Evolutionary conservation across 2,113 vertebrate species (phyloP).

Genomic region (Tetrao urogallus): DNA sequence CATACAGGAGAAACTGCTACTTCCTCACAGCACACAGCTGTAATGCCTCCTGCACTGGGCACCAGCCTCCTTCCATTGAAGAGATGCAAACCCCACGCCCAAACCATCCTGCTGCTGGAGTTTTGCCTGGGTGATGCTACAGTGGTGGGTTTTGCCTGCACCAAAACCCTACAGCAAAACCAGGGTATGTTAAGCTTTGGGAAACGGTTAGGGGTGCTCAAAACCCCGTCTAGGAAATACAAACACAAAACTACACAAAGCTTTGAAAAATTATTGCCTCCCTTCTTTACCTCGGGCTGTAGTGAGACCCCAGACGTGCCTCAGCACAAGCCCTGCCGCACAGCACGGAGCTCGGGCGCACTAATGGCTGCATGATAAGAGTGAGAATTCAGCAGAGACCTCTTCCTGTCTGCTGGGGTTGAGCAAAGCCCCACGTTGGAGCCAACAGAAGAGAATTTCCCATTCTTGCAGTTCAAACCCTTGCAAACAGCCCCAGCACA

Average conservation of each 20-base stretch:
- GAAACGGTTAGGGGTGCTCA: neutral
- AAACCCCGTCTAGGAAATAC: neutral
- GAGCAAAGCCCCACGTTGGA: neutral
- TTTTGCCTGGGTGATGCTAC: accelerated
- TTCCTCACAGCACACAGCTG: neutral
- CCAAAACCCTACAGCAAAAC: neutral
- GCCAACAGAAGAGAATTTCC: neutral
- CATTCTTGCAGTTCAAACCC: neutral
- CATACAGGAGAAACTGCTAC: neutral
- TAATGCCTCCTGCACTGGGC: neutral
- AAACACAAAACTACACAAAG: accelerated
- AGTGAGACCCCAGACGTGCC: neutral
- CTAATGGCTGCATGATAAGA: neutral
- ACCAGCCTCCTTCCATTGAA: neutral
- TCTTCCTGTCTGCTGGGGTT: neutral
- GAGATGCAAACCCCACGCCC: neutral
- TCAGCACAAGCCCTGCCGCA: neutral
- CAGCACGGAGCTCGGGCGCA: neutral
- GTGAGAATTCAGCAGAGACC: neutral
- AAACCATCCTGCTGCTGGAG: neutral
- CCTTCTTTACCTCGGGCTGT: no score
- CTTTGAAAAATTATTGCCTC: neutral
- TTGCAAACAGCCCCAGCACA: neutral
- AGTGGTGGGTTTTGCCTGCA: neutral
- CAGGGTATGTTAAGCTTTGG: neutral